Base-by-base conservation (phyloP, 2,113 vertebrate genomes). In the Caretta caretta region DNA sequence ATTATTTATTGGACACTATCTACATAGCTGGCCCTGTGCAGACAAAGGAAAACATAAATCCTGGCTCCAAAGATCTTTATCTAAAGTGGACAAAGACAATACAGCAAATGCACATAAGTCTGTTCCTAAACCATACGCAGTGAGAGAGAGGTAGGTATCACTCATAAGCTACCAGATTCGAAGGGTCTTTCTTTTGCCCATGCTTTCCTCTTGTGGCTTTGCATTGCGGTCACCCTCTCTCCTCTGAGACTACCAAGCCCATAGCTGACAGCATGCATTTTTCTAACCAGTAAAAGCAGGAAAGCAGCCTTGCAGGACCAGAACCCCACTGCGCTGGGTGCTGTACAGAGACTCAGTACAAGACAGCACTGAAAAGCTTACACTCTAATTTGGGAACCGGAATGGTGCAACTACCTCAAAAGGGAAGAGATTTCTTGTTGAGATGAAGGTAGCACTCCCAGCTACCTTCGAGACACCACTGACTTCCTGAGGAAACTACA, bases 1-100 rank as follows among this genome's bases (percentile, higher is more conserved):
- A 19, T 69, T 93, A 92, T 95, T 95, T 94, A 95, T n/a, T 35
- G 27, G 31, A 8, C 49, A n/a, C 20, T 9, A 11, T 49, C 62
- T 65, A 49, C 31, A 69, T 25, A 51, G 29, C n/a, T 90, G 88
- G 80, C 29, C 57, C 12, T 1, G 29, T 22, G 78, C 48, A 84
- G 92, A 91, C 25, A 35, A 87, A 95, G 83, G 31, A n/a, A 87
- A 86, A 89, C 29, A 20, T 7, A 20, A 20, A 72, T 83, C 29
- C 56, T 93, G 27, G 25, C 80, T 76, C 84, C 51, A 84, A 80
- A 76, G 83, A 88, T 42, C 46, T 83, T 90, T 50, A 90, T 75
- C 46, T 92, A 86, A 78, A 78, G 16, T 22, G 25, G 11, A 88
- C 81, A 94, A 86, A 38, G 17, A 95, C 11, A 65, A 25, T 24